Base-by-base conservation (phyloP, 1,140 invertebrate species). In the Tribolium madens region DNA sequence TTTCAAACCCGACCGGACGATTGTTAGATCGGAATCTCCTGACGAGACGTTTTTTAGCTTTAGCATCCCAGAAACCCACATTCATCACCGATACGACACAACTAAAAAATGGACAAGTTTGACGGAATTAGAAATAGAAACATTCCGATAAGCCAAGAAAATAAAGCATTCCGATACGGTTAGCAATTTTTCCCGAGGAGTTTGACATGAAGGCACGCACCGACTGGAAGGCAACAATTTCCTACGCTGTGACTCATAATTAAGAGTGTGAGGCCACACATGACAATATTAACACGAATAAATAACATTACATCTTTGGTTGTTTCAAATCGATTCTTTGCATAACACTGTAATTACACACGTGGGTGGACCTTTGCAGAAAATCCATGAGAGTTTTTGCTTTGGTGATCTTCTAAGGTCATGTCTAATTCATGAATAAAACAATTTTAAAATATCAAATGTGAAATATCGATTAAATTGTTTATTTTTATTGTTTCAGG, bases 351-450 rank as follows among this genome's bases (percentile, higher is more conserved):
- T 26, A 50, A 50, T 50, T 18, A 26, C 17, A 6, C 6, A 9
- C 18, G 52, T 57, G 15, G 50, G 52, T 15, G 14, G 52, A n/a
- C 14, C 52, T 7, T 9, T 53, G 9, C 4, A 36, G 31, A 64
- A 64, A 42, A 7, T 21, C 53, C 57, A 64, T 13, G 21, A 33
- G 12, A 33, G 12, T 64, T 64, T 64, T 64, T 33, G n/a, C 26
- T 64, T n/a, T 3, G 10, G 3, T 53, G 15, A 15, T 64, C 57
- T 31, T 33, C 57, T 13, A 33, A 50, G 4, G 21, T 21, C 36
- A n/a, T 42, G 2, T 42, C 36, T 42, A 42, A 42, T 26, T 64
- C 57, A 64, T 64, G 57, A 64, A 64, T 64, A 33, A 64, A 36
- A 26, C 26, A 64, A 21, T 21, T 21, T 60, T 18, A 21, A 64